Evolutionary conservation across 2,888 invertebrate genomes (phyloP), one percentile per base, ranked within the genome.

Genomic region (Coelinius sp.): DNA sequence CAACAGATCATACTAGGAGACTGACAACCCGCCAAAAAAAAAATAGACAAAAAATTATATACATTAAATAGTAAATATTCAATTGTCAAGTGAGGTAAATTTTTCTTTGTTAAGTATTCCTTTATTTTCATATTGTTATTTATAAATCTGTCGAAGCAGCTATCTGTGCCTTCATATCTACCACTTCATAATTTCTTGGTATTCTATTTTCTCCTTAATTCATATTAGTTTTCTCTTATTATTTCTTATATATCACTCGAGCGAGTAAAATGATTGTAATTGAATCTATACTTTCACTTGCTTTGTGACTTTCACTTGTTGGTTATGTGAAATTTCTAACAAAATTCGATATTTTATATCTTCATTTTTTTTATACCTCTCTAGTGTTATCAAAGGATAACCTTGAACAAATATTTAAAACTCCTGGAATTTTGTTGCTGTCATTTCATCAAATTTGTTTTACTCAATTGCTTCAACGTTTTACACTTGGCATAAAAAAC

Each of bases 11-110:
- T 49, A 12, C 49, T 8, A 46, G 65, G 46, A 65, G 46, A 65
- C 65, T 65, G 65, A 49, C 49, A 46, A 31, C 49, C 49, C 46
- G 65, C 65, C 65, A 65, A 65, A 65, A 49, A 64, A 63, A 46
- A 44, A 46, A 44, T 1, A 49, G 17, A 49, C 2, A 2, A 35
- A 14, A 46, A 49, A 14, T 24, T 49, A 27, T 31, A 27, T 17
- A 44, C 8, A 1, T 59, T 59, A 59, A 35, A 20, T 35, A 59
- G 35, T 5, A 8, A 25, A 35, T 17, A 35, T 22, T 35, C 22
- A 35, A 59, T 59, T 31, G 56, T 31, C 46, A 25, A 41, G 44
- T 24, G 25, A 65, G 44, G 38, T 44, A 44, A 25, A 63, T 38
- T 22, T 64, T 41, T 25, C 24, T 46, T 27, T 12, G 8, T 53